phyloP scores from a whole-genome alignment of 2,113 vertebrate species.

The Chascanopsetta lugubris region DNA sequence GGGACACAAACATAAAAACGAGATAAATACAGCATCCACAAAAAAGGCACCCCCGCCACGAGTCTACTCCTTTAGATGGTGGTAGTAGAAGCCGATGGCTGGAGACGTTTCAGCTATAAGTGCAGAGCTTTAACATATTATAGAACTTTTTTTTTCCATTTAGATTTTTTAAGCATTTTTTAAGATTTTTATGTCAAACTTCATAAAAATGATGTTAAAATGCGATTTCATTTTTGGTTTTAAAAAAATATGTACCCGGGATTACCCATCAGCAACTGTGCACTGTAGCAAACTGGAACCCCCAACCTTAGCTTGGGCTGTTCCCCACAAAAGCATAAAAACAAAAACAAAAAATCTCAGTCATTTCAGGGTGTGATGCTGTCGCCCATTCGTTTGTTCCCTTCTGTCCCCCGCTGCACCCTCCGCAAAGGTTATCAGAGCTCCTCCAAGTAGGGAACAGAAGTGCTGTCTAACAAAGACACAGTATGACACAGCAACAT shows the following conservation, averaged over 20 bases:
- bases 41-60: slow-evolving; percentile 75
- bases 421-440: slow-evolving; percentile 66
- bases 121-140: slow-evolving; percentile 80
- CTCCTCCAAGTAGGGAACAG: slow-evolving; percentile 62
- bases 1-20: slow-evolving; percentile 66
- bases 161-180: slow-evolving; percentile 75
- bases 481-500: slow-evolving; percentile 62
- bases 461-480: slow-evolving; percentile 58
- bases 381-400: slow-evolving; percentile 59
- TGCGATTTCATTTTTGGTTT: slow-evolving; percentile 84
- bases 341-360: slow-evolving; percentile 59
- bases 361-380: slow-evolving; percentile 65
- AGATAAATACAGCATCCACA: slow-evolving; percentile 80
- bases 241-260: slow-evolving; percentile 85
- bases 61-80: slow-evolving; percentile 63
- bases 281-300: slow-evolving; percentile 78
- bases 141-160: slow-evolving; percentile 63
- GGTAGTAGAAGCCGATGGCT: slow-evolving; percentile 61
- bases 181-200: slow-evolving; percentile 78
- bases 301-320: slow-evolving; percentile 64
- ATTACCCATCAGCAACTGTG: slow-evolving; percentile 80
- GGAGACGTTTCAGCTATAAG: slow-evolving; percentile 79
- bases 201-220: slow-evolving; percentile 82
- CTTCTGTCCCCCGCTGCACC: slow-evolving; percentile 61
- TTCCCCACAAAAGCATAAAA: slow-evolving; percentile 64